Evolutionary conservation across 2,797 vertebrate species (phyloP).

Genomic region (Pitangus sulphuratus): DNA sequence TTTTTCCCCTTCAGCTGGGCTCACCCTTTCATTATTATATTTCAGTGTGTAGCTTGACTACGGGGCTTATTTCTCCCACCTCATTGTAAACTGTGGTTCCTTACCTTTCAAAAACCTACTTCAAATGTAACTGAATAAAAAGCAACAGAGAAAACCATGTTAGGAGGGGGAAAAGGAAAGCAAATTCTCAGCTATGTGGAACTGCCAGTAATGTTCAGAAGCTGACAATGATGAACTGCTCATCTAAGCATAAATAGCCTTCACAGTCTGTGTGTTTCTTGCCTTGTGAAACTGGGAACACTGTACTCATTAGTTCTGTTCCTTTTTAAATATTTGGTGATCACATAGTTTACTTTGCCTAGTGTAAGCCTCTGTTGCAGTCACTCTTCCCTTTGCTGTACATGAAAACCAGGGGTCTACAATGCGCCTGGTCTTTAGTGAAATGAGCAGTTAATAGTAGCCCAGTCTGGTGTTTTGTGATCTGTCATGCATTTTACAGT

Average conservation of each 20-base stretch:
- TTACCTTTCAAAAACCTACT: slow-evolving; percentile 11
- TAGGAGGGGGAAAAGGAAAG: neutral
- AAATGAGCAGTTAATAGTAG: neutral
- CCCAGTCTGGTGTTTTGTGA: neutral
- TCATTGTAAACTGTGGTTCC: neutral
- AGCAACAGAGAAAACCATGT: neutral
- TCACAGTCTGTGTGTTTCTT: neutral
- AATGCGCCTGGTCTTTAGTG: neutral
- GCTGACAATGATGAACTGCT: neutral
- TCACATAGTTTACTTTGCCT: neutral
- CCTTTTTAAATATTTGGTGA: neutral
- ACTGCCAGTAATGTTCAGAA: neutral
- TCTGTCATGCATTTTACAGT: neutral
- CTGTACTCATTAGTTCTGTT: neutral
- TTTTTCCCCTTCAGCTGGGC: neutral
- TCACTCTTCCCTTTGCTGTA: neutral
- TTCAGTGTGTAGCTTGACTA: neutral
- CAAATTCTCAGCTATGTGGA: neutral
- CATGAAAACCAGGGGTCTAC: neutral
- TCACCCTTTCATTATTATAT: neutral
- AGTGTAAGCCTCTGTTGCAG: neutral
- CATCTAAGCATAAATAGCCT: neutral
- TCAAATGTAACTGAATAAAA: slow-evolving; percentile 24
- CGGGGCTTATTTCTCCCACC: neutral
- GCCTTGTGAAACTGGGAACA: neutral